Conservation (phyloP, 2,797 vertebrate species). For the Chelmon rostratus region DNA sequence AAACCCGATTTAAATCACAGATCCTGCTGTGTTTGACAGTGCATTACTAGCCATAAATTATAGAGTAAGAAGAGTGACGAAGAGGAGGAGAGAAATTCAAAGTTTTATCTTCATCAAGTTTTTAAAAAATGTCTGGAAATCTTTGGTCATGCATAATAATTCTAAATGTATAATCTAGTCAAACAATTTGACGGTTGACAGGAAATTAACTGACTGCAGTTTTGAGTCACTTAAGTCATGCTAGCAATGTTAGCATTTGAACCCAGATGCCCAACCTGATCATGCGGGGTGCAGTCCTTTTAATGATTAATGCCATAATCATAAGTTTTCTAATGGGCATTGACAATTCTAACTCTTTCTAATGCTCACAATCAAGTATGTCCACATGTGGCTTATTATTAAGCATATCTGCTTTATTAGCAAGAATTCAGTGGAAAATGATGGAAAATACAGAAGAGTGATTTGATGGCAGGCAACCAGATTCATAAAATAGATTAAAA, state of each 20-base stretch:
- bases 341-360: background rate
- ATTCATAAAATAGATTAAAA: slow-evolving; percentile 32
- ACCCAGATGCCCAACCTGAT: slow-evolving; percentile 1
- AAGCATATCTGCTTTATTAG: slow-evolving; percentile 12
- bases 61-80: background rate
- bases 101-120: background rate
- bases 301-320: slow-evolving; percentile 18
- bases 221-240: background rate
- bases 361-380: background rate
- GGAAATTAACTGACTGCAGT: background rate
- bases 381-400: slow-evolving; percentile 14
- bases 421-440: slow-evolving; percentile 14
- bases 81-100: background rate
- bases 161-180: background rate
- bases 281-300: background rate
- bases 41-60: slow-evolving; percentile 40
- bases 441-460: slow-evolving; percentile 20
- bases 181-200: background rate
- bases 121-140: background rate
- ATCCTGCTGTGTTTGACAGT: slow-evolving; percentile 40
- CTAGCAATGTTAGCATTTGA: background rate
- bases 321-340: slow-evolving; percentile 11
- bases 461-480: slow-evolving; percentile 29
- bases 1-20: slow-evolving; percentile 41
- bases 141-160: background rate